phyloP scores from a whole-genome alignment of 2,113 vertebrate genomes.

The Addax nasomaculatus region DNA sequence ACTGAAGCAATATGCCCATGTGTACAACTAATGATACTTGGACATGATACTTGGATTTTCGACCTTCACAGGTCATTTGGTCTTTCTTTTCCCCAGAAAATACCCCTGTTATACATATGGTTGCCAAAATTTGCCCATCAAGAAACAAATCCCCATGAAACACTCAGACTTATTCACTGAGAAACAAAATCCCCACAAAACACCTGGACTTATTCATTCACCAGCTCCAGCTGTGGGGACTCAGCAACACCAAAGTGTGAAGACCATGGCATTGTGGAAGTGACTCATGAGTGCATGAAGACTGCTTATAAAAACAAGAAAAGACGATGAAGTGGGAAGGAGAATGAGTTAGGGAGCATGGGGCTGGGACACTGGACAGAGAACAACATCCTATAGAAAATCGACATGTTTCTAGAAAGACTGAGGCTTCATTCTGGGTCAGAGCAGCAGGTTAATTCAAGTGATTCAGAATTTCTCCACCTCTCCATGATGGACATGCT shows the following conservation, averaged over 20 bases:
- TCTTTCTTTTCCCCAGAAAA: neutral
- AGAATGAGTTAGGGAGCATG: neutral
- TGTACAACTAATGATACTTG: neutral
- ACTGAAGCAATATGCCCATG: neutral
- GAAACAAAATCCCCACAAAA: neutral
- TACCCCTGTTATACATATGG: neutral
- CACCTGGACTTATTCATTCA: neutral
- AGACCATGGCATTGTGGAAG: neutral
- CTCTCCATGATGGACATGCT: neutral
- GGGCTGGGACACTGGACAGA: neutral
- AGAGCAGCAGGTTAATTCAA: neutral
- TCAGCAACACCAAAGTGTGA: neutral
- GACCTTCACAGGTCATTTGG: neutral
- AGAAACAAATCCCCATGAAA: neutral
- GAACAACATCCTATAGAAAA: neutral
- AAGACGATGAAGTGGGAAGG: neutral
- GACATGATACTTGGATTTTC: neutral
- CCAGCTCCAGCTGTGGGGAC: neutral
- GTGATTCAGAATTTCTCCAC: neutral
- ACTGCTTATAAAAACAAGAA: neutral
- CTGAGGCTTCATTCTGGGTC: neutral
- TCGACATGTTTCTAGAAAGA: neutral
- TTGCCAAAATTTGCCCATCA: neutral
- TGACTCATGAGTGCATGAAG: neutral
- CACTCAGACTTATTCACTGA: neutral